phyloP scores from a whole-genome alignment of 2,797 vertebrate genomes.

The Anguilla megastoma region DNA sequence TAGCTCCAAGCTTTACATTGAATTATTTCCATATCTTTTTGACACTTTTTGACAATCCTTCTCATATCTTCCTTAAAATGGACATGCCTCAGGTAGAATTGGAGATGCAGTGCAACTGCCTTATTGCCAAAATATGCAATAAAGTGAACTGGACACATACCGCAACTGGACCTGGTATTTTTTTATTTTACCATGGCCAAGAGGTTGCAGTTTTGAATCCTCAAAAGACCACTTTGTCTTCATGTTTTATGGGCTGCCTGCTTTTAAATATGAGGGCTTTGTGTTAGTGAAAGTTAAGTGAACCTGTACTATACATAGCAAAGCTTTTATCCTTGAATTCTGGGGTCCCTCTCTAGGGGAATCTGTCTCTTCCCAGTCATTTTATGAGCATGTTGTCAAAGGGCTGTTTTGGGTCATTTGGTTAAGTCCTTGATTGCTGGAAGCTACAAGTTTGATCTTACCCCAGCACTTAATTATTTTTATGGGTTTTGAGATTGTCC shows the following conservation, averaged over 20 bases:
- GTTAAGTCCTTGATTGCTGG: background rate
- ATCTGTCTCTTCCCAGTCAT: background rate
- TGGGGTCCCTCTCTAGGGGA: background rate
- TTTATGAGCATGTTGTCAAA: slow-evolving; percentile 15
- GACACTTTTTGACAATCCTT: background rate
- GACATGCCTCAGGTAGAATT: background rate
- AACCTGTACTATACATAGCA: background rate
- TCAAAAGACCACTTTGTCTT: slow-evolving; percentile 10
- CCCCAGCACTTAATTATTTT: slow-evolving; percentile 5
- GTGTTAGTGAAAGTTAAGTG: background rate
- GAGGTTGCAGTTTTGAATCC: slow-evolving; percentile 8
- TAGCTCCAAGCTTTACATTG: background rate
- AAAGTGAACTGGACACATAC: background rate
- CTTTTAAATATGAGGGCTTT: slow-evolving; percentile 5
- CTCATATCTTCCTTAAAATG: background rate
- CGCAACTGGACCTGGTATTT: background rate
- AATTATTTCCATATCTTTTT: background rate
- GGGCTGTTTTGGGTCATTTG: background rate
- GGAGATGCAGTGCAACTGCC: background rate
- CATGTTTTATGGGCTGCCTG: slow-evolving; percentile 9
- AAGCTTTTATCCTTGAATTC: background rate
- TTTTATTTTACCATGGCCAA: background rate
- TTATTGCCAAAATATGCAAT: background rate
- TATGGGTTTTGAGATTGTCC: background rate
- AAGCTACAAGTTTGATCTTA: slow-evolving; percentile 15